Evolutionary conservation across 2,797 vertebrate species (phyloP), one percentile per base, ranked within the genome.

Genomic region (Echeneis naucrates): DNA sequence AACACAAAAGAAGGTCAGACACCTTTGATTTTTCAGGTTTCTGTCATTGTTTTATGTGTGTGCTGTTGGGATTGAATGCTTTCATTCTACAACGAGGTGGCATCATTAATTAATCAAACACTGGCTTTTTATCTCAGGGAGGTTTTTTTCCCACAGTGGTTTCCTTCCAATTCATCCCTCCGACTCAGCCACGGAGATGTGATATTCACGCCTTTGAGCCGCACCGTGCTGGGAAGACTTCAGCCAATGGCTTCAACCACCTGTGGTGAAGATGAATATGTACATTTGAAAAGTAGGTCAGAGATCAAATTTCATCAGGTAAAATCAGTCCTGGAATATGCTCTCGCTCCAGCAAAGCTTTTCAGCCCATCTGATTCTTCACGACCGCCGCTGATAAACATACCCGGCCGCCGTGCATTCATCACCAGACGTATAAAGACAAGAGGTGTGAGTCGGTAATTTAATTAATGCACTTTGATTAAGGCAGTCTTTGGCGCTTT

Each of bases 251-350:
- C 45, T 21, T 73, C 69, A 74, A 75, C 85, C 90, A 87, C 90
- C 90, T 86, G 88, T 89, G 62, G 90, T 33, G 84, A 83, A 86
- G 88, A 93, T 92, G 87, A 91, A 92, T 91, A 92, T 92, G 91
- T 82, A 91, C 91, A 92, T 91, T 59, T 75, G 26, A 87, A 90
- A 90, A 92, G 86, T 87, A 75, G 91, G 89, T 89, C 87, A 83
- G 83, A 87, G 88, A 92, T 93, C 87, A 88, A 76, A 88, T 90
- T 91, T 89, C 85, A 88, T 87, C 83, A 85, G 83, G 85, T 84
- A 76, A 80, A 89, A 89, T 92, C 87, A 78, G 67, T 38, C 59
- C 80, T 56, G 81, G 89, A 80, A 88, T 83, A 77, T 89, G 67
- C 73, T 87, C 84, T 87, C 4, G 11, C 82, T 30, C 72, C 71